Base-by-base conservation (phyloP, 2,113 vertebrate species). In the Ammodytes dubius region DNA sequence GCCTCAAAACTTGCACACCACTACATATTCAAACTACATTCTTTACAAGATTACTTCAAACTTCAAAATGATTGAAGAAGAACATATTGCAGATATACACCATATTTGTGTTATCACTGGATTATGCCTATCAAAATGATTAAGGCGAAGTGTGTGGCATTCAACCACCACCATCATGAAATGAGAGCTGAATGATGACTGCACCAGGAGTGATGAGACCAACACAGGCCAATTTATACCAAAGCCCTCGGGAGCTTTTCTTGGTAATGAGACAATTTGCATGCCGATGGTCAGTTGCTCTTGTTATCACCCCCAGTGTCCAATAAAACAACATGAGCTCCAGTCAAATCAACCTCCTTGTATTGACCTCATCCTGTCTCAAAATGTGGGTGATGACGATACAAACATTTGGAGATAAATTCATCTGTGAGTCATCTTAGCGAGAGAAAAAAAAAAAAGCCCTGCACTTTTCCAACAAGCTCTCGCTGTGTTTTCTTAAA, bases 241-340 rank as follows among this genome's bases (percentile, higher is more conserved):
- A 15, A n/a, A 53, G 67, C 75, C 54, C 43, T 13, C 10, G 75
- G 57, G 70, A 76, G 53, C 40, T 39, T 52, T 64, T 27, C 74
- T 47, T 42, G 2, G 39, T 90, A 85, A 90, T 86, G 78, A 86
- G 19, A 59, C 72, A 58, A 79, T 88, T 87, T 89, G 79, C 91
- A 85, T 82, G 82, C 78, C 42, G 83, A 74, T 13, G 84, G 87
- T 85, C 86, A 88, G 79, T 63, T 80, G 66, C 72, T 83, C 70
- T 84, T 65, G 75, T 87, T 83, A 87, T 88, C 74, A 53, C 60
- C 79, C 47, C 50, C 9, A 50, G 74, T 79, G 56, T 40, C 71
- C 52, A 82, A 76, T 83, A 42, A 84, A 86, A 83, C 58, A 37
- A 63, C 69, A 87, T 45, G 57, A 86, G 45, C 42, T 70, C 40